Percentiles rank a stretch among this genome's conserved stretches.
phyloP scores from a whole-genome alignment of 2,888 invertebrate species.

The Pelosia muscerda region DNA sequence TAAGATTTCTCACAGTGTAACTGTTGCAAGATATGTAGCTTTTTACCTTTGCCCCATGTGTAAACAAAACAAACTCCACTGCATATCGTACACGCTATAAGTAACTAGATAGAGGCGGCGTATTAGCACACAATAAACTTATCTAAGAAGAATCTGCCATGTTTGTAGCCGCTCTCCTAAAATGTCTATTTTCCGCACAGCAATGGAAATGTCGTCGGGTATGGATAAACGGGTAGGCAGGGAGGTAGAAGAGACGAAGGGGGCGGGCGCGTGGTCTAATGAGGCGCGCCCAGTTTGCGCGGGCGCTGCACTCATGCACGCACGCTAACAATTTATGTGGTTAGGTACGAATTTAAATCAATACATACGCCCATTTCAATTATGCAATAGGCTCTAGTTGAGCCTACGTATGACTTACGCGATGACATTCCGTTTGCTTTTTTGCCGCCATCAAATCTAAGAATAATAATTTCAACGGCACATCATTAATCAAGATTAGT shows the following conservation, averaged over 20 bases:
- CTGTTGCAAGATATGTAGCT: conserved; percentile 42
- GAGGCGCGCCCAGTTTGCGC: conserved; percentile 73
- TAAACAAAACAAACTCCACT: conserved; percentile 49
- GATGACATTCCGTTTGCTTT: conserved; percentile 34
- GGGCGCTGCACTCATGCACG: conserved; percentile 76
- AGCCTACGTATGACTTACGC: conserved; percentile 45
- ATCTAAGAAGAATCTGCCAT: conserved; percentile 73
- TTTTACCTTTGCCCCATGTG: conserved; percentile 47
- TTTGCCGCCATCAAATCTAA: conserved; percentile 45
- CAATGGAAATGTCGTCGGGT: conserved; percentile 80
- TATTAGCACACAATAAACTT: conserved; percentile 84
- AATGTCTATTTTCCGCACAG: conserved; percentile 79
- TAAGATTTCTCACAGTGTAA: conserved; percentile 59
- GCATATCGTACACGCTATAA: conserved; percentile 52
- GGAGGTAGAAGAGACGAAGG: conserved; percentile 47
- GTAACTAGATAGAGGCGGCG: conserved; percentile 62
- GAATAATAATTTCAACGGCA: conserved; percentile 50
- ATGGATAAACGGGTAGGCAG: conserved; percentile 78
- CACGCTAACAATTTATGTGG: conserved; percentile 66
- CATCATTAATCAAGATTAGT: conserved; percentile 66
- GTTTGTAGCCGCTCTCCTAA: conserved; percentile 74
- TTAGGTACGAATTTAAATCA: conserved; percentile 73
- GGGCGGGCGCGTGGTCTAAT: conserved; percentile 70
- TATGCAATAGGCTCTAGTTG: conserved; percentile 46
- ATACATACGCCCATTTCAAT: conserved; percentile 74